Evolutionary conservation across 2,113 vertebrate genomes (phyloP), one percentile per base, ranked within the genome.

Genomic region (Petroica traversi): DNA sequence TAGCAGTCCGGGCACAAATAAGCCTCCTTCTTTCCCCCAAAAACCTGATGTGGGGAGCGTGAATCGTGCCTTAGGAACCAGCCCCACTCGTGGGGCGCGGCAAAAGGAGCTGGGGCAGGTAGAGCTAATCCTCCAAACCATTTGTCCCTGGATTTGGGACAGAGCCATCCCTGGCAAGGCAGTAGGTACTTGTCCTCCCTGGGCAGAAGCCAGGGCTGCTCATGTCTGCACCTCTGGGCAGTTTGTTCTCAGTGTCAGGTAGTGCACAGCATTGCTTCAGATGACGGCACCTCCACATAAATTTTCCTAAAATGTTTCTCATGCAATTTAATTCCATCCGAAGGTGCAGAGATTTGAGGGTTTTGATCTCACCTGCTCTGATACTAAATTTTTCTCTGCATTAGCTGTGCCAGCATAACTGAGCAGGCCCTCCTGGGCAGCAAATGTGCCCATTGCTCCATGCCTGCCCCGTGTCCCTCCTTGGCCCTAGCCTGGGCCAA

Each of bases 1-100:
- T 1, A 46, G 57, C 45, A 14, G 6, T 8, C 24, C 7, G 2
- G 5, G 15, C 29, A 22, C 52, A 4, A 0, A 5, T 2, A 46
- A 49, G 6, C 23, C 40, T 41, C 5, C 11, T 80, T 2, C 28
- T 52, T 9, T 33, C 11, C 5, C 8, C 15, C 1, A 2, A 19
- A 26, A 79, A 34, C 10, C 19, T 24, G 33, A 17, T 11, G 25
- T 6, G 41, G 17, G n/a, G 25, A 76, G 45, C 0, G 68, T 40
- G 45, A 76, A 55, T 25, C 0, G 0, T 14, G 19, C 19, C 2
- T 29, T 18, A 71, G 57, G 85, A 63, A 28, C 6, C n/a, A 67
- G 19, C 16, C 5, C 14, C 10, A 0, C 33, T 69, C 25, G 20
- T 8, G 24, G 15, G 40, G 11, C 51, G 48, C 0, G 18, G 73